These are phyloP conservation scores for Rhadina sibilatrix DNA, from an alignment of 2,113 vertebrate species.

Conservation along the genomic window DNA sequence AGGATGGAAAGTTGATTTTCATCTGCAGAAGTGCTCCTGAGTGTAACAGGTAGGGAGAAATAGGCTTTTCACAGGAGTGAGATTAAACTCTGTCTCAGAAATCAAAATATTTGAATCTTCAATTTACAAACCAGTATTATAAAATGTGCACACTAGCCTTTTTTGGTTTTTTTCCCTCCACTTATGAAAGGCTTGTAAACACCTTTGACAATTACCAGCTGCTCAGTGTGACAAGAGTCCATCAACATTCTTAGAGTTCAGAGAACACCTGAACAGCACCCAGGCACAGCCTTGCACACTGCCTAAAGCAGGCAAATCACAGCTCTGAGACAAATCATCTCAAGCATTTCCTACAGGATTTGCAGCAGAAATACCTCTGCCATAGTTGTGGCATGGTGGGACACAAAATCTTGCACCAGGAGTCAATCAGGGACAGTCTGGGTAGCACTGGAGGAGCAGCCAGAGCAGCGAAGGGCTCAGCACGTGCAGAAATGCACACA, in stretches of 20 bases:
- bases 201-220: neutral
- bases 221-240: neutral
- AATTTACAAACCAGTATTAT: neutral
- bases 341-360: neutral
- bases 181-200: neutral
- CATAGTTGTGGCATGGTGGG: rapidly evolving
- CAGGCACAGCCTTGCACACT: rapidly evolving
- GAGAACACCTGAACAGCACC: neutral
- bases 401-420: neutral
- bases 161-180: neutral
- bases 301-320: neutral
- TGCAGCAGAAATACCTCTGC: neutral
- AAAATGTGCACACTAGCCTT: neutral
- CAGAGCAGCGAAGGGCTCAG: neutral
- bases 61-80: neutral
- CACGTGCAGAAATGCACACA: neutral
- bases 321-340: neutral
- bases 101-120: conserved; percentile 3
- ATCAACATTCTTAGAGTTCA: neutral
- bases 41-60: conserved; percentile 4
- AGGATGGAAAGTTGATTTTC: neutral
- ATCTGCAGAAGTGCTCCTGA: neutral
- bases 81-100: neutral
- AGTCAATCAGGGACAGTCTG: neutral
- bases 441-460: neutral